Evolutionary conservation across 2,113 vertebrate genomes (phyloP).

Genomic region (Tenebrosternarchus preto): DNA sequence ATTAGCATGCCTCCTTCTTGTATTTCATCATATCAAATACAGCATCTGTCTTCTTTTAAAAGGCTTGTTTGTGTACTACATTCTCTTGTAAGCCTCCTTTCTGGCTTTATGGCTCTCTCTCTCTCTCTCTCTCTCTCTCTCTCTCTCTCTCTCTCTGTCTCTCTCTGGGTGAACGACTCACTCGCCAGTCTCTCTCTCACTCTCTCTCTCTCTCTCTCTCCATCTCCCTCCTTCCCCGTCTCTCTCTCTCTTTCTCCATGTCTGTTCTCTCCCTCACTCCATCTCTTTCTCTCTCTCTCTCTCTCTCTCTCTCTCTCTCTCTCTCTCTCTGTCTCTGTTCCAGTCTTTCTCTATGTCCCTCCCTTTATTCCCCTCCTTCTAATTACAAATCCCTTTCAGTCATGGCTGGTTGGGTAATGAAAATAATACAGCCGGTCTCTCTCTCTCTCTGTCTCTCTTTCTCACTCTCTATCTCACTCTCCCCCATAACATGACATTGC

Average conservation of each 20-base stretch:
- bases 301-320: not conserved
- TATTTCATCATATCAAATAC: too few relatives aligned
- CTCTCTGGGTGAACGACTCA: too few relatives aligned
- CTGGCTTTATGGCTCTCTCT: not conserved
- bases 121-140: not conserved
- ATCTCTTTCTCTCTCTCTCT: not conserved
- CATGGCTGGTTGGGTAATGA: slow-evolving; percentile 16
- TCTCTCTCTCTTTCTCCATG: not conserved
- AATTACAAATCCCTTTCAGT: slow-evolving; percentile 13
- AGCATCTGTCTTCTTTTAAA: too few relatives aligned
- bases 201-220: not conserved
- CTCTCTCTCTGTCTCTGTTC: not conserved
- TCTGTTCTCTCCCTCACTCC: not conserved
- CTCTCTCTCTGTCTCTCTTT: too few relatives aligned
- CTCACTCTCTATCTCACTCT: too few relatives aligned
- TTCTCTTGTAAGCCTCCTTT: not conserved
- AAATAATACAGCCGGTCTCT: not conserved
- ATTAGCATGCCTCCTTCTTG: not conserved
- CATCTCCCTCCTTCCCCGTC: not conserved
- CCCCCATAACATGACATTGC: not conserved
- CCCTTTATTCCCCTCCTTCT: not conserved
- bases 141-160: not conserved
- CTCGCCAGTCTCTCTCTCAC: not conserved
- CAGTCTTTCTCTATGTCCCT: not conserved
- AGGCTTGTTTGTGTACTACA: too few relatives aligned